Evolutionary conservation across 1,140 invertebrate genomes (phyloP), one percentile per base, ranked within the genome.

Genomic region (Drosophila asahinai): DNA sequence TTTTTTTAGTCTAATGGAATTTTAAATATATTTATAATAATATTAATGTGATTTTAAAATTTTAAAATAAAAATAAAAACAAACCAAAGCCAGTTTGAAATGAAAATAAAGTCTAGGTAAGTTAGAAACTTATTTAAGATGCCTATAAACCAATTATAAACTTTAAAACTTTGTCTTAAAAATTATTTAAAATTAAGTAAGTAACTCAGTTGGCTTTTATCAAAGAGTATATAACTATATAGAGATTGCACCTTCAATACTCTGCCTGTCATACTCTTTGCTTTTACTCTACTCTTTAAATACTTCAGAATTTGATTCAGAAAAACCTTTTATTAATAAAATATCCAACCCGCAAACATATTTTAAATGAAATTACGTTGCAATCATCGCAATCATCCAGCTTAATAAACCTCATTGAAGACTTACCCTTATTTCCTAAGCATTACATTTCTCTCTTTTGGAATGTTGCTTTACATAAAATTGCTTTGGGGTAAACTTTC

Each of bases 401-500:
- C 52, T 38, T 55, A 38, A 55, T 54, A 38, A 55, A 55, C 14
- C 2, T 38, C 17, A 38, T n/a, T 57, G 14, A 40, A 15, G 11
- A 40, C 54, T 57, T 40, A 57, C 54, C 54, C 54, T 25, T 57
- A 60, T 30, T 19, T 8, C 2, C 8, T 45, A 12, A 15, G 2
- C 25, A 15, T 33, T 33, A 0, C 9, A 12, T 61, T 33, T 61
- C 25, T 51, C 43, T 51, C 27, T 6, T 15, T 6, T 19, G 30
- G 19, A 33, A 61, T 33, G 27, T 61, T 61, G 25, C 33, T 42
- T 33, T 61, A 33, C 47, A 33, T 52, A 33, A 19, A 22, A 3
- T 33, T 6, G 45, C 61, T 42, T 15, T 22, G 38, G n/a, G 61
- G 61, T n/a, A 59, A 57, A 64, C 63, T 62, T 45, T 62, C 27